Percentiles rank a stretch among this genome's conserved stretches.
Evolutionary conservation across 1,140 invertebrate species (phyloP).

Genomic region (Diachasma alloeum): DNA sequence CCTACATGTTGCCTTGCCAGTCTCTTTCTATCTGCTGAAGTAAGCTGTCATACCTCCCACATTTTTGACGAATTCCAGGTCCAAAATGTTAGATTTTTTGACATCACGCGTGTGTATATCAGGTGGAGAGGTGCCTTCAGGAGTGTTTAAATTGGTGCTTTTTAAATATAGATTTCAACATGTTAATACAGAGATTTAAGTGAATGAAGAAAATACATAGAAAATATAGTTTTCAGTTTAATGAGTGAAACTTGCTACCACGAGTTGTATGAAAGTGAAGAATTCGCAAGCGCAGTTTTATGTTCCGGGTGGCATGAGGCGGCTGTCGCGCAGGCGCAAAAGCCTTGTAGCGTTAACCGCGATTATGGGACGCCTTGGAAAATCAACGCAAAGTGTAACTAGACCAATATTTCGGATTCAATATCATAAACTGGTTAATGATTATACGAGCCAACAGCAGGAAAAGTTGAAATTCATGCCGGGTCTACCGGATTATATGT

Average conservation of each 20-base stretch:
- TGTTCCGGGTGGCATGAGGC: slow-evolving; percentile 52
- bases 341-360: slow-evolving; percentile 58
- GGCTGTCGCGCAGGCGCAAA: slow-evolving; percentile 58
- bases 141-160: too few relatives aligned
- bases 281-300: neutral
- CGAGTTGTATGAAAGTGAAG: slow-evolving; percentile 1
- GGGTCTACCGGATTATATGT: slow-evolving; percentile 69
- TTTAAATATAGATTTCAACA: too few relatives aligned
- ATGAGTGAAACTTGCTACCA: neutral
- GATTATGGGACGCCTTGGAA: slow-evolving; percentile 67
- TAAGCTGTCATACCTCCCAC: neutral
- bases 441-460: slow-evolving; percentile 60
- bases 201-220: too few relatives aligned
- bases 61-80: neutral
- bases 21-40: slow-evolving; percentile 13
- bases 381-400: slow-evolving; percentile 48
- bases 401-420: slow-evolving; percentile 68
- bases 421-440: slow-evolving; percentile 70
- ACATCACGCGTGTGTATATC: neutral
- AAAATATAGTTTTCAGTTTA: too few relatives aligned
- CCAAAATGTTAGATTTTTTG: neutral
- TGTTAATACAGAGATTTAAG: too few relatives aligned
- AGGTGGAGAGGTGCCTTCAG: neutral
- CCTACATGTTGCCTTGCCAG: slow-evolving; percentile 27
- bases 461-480: slow-evolving; percentile 61